A percentile compares a stretch with the other conserved stretches of the same genome.
These are phyloP conservation scores for Corythoichthys haematopterus DNA, from an alignment of 2,113 vertebrate species.

Conservation along the genomic window DNA sequence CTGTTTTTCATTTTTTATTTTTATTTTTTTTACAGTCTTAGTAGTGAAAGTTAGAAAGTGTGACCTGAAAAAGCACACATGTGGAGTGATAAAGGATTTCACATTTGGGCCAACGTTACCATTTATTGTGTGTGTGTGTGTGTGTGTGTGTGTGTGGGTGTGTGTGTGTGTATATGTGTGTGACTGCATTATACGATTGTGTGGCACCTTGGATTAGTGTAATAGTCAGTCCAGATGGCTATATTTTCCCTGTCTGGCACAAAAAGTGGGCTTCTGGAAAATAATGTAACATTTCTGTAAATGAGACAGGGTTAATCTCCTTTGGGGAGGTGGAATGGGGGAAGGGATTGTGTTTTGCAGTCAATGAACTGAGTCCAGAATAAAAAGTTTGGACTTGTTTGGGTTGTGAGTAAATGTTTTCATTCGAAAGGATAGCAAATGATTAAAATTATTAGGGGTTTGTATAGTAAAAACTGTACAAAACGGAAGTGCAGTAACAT, in stretches of 20 bases:
- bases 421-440: background rate
- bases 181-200: conserved; percentile 15
- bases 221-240: conserved; percentile 57
- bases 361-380: conserved; percentile 12
- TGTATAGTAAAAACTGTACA: background rate
- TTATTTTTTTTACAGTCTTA: background rate
- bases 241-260: conserved; percentile 42
- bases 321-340: conserved; percentile 5
- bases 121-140: conserved; percentile 8
- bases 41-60: background rate
- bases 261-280: conserved; percentile 49
- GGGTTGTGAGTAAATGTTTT: background rate
- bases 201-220: conserved; percentile 47
- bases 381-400: conserved; percentile 5
- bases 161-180: background rate
- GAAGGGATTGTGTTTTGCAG: conserved; percentile 3
- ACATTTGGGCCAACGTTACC: background rate
- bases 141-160: conserved; percentile 7
- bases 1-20: no score
- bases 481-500: background rate
- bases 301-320: conserved; percentile 53
- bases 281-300: conserved; percentile 50
- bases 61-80: background rate
- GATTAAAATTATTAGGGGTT: background rate
- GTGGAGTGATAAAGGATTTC: background rate